Conservation (phyloP, 2,888 invertebrate species). For the Epiblema foenella region DNA sequence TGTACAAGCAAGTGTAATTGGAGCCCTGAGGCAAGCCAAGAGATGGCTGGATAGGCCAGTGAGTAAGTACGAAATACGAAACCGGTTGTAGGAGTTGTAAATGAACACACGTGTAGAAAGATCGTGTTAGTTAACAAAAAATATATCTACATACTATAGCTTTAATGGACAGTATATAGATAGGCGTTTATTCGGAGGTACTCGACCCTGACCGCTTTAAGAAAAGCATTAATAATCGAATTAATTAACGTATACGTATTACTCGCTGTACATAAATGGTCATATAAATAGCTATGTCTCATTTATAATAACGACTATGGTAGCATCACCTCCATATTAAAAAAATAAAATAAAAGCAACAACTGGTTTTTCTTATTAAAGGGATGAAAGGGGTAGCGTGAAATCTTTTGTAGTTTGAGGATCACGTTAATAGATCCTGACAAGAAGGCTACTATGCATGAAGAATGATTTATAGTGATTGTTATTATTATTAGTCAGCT, state of each 20-base stretch:
- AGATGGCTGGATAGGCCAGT: conserved; percentile 53
- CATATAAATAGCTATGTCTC: conserved; percentile 18
- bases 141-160: conserved; percentile 32
- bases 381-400: conserved; percentile 67
- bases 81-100: conserved; percentile 65
- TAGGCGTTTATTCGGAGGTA: conserved; percentile 38
- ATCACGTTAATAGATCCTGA: conserved; percentile 40
- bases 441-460: conserved; percentile 33
- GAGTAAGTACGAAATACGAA: conserved; percentile 53
- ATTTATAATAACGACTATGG: conserved; percentile 20
- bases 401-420: conserved; percentile 51
- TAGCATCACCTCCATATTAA: conserved; percentile 11
- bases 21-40: conserved; percentile 44
- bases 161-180: conserved; percentile 43
- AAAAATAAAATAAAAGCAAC: conserved; percentile 12
- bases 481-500: conserved; percentile 34
- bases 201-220: conserved; percentile 40
- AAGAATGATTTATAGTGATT: conserved; percentile 42
- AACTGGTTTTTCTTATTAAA: conserved; percentile 47
- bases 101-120: conserved; percentile 47
- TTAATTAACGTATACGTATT: background rate
- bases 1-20: background rate
- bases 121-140: conserved; percentile 44
- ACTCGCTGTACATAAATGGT: conserved; percentile 6
- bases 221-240: conserved; percentile 20